Percentiles rank a stretch among this genome's conserved stretches.
Evolutionary conservation across 2,888 invertebrate genomes (phyloP).

Genomic region (Leistus spinibarbis): DNA sequence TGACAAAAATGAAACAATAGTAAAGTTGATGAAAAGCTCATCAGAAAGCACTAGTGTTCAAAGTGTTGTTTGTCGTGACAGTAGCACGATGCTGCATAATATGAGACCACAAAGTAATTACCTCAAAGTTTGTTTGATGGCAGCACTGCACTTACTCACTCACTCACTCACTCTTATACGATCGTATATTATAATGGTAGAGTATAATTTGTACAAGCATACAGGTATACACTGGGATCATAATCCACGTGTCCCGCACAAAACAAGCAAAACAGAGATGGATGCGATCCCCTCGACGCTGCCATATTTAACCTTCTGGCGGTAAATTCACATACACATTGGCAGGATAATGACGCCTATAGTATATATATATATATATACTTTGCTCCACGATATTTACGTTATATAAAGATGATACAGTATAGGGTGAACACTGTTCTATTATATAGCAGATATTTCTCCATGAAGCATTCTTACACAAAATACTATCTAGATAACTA

Average conservation of each 20-base stretch:
- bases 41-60: conserved; percentile 3
- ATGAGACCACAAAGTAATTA: conserved; percentile 20
- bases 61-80: conserved; percentile 3
- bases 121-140: conserved; percentile 22
- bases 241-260: background rate
- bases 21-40: background rate
- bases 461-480: no score
- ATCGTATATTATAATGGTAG: background rate
- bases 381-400: background rate
- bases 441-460: background rate
- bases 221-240: background rate
- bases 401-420: background rate
- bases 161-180: background rate
- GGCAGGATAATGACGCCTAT: background rate
- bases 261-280: background rate
- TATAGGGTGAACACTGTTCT: background rate
- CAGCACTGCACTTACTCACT: conserved; percentile 3
- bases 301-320: background rate
- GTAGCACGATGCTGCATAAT: background rate
- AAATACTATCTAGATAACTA: no score
- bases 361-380: no score
- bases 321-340: background rate
- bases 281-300: background rate
- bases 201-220: background rate
- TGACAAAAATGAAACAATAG: background rate